Conservation (phyloP, 2,113 vertebrate genomes). For the Datnioides undecimradiatus region DNA sequence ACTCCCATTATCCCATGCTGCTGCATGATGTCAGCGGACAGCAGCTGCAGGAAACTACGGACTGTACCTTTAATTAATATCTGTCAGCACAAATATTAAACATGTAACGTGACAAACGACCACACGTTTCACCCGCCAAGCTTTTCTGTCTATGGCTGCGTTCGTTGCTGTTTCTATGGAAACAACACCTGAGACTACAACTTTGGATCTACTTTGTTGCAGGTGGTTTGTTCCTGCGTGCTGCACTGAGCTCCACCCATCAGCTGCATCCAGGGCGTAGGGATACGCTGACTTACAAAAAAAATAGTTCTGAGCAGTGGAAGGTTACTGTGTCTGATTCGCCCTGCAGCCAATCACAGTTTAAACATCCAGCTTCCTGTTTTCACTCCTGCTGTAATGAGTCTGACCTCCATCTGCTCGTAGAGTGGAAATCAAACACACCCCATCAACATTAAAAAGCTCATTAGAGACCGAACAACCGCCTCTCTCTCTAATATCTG, state of each 20-base stretch:
- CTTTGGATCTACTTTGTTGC: not conserved
- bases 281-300: not conserved
- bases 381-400: constrained; percentile 42
- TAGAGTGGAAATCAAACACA: constrained; percentile 68
- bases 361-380: constrained; percentile 3
- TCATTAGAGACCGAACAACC: constrained; percentile 53
- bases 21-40: too few relatives aligned
- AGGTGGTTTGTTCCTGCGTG: not conserved
- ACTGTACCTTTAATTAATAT: too few relatives aligned
- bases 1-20: too few relatives aligned
- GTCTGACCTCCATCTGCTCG: constrained; percentile 54
- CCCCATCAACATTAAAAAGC: constrained; percentile 56
- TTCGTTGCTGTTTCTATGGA: too few relatives aligned
- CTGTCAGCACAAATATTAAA: too few relatives aligned
- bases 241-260: not conserved
- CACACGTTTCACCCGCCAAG: too few relatives aligned
- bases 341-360: constrained; percentile 31
- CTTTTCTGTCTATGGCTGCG: too few relatives aligned
- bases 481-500: constrained; percentile 45
- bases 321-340: not conserved
- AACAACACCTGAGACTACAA: not conserved
- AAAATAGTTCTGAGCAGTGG: not conserved
- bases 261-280: not conserved
- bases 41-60: too few relatives aligned
- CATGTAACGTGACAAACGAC: too few relatives aligned